Evolutionary conservation across 2,888 invertebrate genomes (phyloP), one percentile per base, ranked within the genome.

Genomic region (Apoderus coryli): DNA sequence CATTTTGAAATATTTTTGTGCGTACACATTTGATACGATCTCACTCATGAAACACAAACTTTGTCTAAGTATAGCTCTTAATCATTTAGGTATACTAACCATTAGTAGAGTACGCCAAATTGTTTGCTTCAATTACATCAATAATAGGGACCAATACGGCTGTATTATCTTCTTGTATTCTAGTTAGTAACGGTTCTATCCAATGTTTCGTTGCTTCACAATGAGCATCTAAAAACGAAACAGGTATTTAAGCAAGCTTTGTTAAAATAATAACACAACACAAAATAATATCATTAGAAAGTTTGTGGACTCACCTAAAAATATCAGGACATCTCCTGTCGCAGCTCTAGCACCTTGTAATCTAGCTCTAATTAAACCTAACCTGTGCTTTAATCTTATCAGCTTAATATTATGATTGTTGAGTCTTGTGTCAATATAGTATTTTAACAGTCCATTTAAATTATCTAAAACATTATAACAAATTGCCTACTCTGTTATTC

Each of bases 121-220:
- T 77, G 41, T 71, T 67, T 38, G 81, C 78, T 54, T 84, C 82
- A 44, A 96, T 89, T 32, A 85, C 80, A 61, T 96, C 96, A 42
- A 96, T 96, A 44, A 92, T 85, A 25, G 96, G 96, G 46, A 90
- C 85, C 31, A 90, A 64, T 5, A 93, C 84, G 6, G 84, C 76
- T 14, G 71, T 74, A 0, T 73, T 63, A 16, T 81, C 72, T 42
- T 85, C 75, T 57, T 80, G 77, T 49, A 95, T 80, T 31, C 92
- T 66, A 40, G 81, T 72, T 41, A 95, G 63, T 30, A 95, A 59
- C 0, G 96, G 96, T 50, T 93, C 81, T 37, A 92, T 65, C 88
- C 89, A 90, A 44, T 76, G 71, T 22, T 60, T 57, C 37, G 75
- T 76, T 3, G 70, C 75, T 64, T 92, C 92, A 59, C 90, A 90